Base-by-base conservation (phyloP, 2,888 invertebrate species). In the Leptura quadrifasciata region DNA sequence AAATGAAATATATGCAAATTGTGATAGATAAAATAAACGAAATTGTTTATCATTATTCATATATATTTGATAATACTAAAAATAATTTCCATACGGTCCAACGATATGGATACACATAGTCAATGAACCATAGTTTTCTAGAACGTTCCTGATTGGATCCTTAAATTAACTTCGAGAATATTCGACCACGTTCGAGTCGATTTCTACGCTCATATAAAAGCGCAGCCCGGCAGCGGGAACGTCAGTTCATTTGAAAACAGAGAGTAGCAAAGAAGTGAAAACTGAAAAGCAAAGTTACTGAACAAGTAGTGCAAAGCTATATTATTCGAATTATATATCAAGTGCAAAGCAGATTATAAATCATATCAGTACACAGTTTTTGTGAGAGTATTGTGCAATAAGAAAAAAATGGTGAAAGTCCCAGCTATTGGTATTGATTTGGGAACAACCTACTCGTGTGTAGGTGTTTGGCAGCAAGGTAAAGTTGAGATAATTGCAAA, bases 401-500 rank as follows among this genome's bases (percentile, higher is more conserved):
- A 18, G 10, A 39, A 39, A 9, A 80, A 80, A 81, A 82, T 81
- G 82, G 82, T 81, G 67, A 84, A 91, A 85, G 87, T 88, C 82
- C 90, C 91, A 79, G 93, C 93, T 81, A 91, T 95, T 84, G 95
- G 95, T 83, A 97, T 95, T 84, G 95, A 95, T 91, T 91, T 97
- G 86, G 96, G 96, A 84, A 96, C 96, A 27, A 96, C 96, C 9
- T 96, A 94, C 89, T 96, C 96, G 65, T 95, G 95, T 86, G 95
- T 95, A 69, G 95, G 94, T 57, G 94, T 95, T 17, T 96, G 94
- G 90, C 94, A 95, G 85, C 92, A 95, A 86, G 94, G 95, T 71
- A 95, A 95, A 88, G 95, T 95, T 83, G 95, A 96, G 87, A 95
- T 95, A 80, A 95, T 96, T 86, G 95, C 96, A 73, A 96, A 96